Percentiles rank a stretch among this genome's conserved stretches.
Conservation (phyloP, 2,888 invertebrate species). For the Catocala nupta region DNA sequence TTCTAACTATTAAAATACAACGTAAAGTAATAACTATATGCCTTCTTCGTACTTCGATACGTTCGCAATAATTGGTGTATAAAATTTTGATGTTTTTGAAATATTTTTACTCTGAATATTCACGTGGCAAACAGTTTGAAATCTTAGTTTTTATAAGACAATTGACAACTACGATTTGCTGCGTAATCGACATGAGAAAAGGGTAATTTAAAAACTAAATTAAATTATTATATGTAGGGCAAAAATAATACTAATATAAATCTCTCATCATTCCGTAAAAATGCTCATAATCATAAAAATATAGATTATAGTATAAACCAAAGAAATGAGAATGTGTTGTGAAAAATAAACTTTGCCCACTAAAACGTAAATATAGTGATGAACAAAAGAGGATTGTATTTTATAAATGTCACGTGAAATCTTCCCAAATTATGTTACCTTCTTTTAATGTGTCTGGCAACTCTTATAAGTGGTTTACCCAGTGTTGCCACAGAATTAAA, state of each 20-base stretch:
- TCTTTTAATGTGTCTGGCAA: constrained; percentile 38
- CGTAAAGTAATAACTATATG: constrained; percentile 55
- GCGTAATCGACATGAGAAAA: background rate
- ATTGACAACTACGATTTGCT: background rate
- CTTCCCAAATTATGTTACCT: constrained; percentile 36
- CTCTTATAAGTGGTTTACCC: constrained; percentile 19
- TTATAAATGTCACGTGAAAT: constrained; percentile 47
- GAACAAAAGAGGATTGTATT: constrained; percentile 14
- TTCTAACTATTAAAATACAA: constrained; percentile 43
- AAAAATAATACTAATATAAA: constrained; percentile 15
- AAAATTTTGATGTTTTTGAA: constrained; percentile 36
- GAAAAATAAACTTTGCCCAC: constrained; percentile 16
- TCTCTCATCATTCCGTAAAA: constrained; percentile 26
- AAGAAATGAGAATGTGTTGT: constrained; percentile 40
- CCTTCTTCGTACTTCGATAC: constrained; percentile 50
- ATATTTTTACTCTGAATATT: constrained; percentile 40
- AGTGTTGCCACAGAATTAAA: constrained; percentile 37
- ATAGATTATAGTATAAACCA: constrained; percentile 37
- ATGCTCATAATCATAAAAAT: constrained; percentile 26
- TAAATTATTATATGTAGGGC: constrained; percentile 8
- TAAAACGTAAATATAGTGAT: constrained; percentile 3
- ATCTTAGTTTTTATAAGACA: constrained; percentile 15
- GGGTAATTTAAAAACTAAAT: background rate
- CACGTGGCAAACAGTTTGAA: constrained; percentile 46
- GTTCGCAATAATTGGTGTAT: constrained; percentile 55